Base-by-base conservation (phyloP, 2,797 vertebrate species). In the Microchirus variegatus region DNA sequence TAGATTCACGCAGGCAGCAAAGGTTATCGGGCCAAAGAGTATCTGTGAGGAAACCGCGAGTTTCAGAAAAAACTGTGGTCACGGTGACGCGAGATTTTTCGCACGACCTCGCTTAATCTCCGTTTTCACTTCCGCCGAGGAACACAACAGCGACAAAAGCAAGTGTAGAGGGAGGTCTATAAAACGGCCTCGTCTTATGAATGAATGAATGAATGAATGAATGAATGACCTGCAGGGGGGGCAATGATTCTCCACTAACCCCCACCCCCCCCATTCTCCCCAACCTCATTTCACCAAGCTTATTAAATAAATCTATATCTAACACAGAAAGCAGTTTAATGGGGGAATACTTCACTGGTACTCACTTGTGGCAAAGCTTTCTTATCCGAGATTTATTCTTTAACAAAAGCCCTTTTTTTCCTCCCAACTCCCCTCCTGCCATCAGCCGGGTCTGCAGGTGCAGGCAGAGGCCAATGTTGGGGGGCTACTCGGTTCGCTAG, bases 401-500 rank as follows among this genome's bases (percentile, higher is more conserved):
- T 64, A 70, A 62, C 12, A 35, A 6, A 40, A 69, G 38, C 22
- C 35, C 63, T 70, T 81, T 60, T 64, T 70, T 81, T 60, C 51
- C 66, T 51, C 68, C 66, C 56, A 70, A 60, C 60, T 50, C 66
- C 60, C 47, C 66, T 46, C 17, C 56, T 63, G 66, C 56, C 80
- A 75, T 86, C 77, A 53, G 75, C 82, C 71, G 73, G 78, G 62
- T 35, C 62, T 83, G 87, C 91, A 93, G 91, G 91, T 93, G 92
- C 90, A 89, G 73, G 53, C 70, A 77, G 86, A 84, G 87, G 83
- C 82, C 80, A 80, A 69, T 82, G 77, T 79, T 81, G 78, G 73
- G 83, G 83, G 77, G 70, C 67, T 84, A 56, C 67, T 89, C 73
- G 88, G 87, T 91, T 92, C 90, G 90, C 87, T 91, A 83, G 82